Conservation (phyloP, 2,113 vertebrate species). For the rabbit (Oryctolagus cuniculus) region mOryCun1.1 NC_091435.1:130345501-130346000, state of each 20-base stretch:
- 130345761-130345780: background rate
- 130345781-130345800: background rate
- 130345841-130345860: background rate
- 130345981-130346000: background rate
- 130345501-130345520: background rate
- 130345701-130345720: background rate
- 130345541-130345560: background rate
- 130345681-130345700: background rate
- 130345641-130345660: background rate
- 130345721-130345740: background rate
- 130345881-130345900: background rate
- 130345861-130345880: background rate
- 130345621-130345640: background rate
- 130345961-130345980: background rate
- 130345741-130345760: no score
- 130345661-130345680: background rate
- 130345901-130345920: background rate
- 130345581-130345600: background rate
- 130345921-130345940: background rate
- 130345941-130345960: background rate
- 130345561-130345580: background rate
- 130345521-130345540: background rate
- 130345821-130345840: background rate
- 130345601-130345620: constrained; percentile 8
- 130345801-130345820: background rate